Conservation (phyloP, 2,113 vertebrate genomes). For the Elgaria multicarinata region DNA sequence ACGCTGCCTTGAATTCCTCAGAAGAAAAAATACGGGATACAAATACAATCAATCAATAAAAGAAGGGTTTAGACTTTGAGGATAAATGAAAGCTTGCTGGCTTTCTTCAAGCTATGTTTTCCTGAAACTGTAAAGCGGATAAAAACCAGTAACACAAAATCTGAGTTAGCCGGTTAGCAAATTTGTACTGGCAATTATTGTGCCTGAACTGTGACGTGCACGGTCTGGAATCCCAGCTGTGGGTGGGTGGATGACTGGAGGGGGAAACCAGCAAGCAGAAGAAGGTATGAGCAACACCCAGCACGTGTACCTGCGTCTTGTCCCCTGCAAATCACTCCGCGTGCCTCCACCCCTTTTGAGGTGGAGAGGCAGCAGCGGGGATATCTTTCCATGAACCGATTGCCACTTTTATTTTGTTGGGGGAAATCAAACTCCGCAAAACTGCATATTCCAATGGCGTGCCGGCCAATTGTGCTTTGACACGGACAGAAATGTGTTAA, state of each 20-base stretch:
- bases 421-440: background rate
- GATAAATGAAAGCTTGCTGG: background rate
- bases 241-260: no score
- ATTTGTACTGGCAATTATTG: background rate
- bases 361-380: background rate
- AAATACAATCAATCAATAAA: no score
- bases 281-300: no score
- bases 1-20: no score
- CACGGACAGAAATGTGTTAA: background rate
- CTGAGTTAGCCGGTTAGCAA: background rate
- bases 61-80: background rate
- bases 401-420: background rate
- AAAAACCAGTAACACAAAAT: background rate
- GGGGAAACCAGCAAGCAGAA: no score
- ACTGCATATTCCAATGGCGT: background rate
- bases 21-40: no score
- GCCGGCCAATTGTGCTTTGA: no score
- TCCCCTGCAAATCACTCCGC: background rate
- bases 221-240: background rate
- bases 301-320: background rate
- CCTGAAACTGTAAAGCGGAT: background rate
- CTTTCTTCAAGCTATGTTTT: background rate
- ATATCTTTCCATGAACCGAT: background rate
- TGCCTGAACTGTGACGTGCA: background rate
- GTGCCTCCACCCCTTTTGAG: background rate